Percentiles rank a stretch among this genome's conserved stretches.
Evolutionary conservation across 2,888 invertebrate genomes (phyloP).

Genomic region (Agrochola lota): DNA sequence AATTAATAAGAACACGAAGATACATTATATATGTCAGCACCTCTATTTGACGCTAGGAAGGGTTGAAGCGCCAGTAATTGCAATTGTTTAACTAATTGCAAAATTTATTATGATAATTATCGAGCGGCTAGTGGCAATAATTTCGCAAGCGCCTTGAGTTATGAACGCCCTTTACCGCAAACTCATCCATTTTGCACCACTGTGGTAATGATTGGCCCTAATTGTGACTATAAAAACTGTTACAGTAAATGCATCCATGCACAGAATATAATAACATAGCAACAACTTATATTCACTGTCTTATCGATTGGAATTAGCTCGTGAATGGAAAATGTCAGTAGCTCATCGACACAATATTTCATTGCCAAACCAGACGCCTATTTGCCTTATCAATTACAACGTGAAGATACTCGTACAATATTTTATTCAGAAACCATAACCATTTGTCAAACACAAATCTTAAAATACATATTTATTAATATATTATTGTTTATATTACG

Average conservation of each 20-base stretch:
- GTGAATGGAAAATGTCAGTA: slow-evolving; percentile 45
- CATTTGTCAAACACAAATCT: slow-evolving; percentile 44
- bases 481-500: slow-evolving; percentile 56
- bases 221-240: slow-evolving; percentile 66
- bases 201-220: slow-evolving; percentile 58
- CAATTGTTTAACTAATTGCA: slow-evolving; percentile 65
- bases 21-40: slow-evolving; percentile 53
- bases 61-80: slow-evolving; percentile 48
- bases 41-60: slow-evolving; percentile 49
- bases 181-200: slow-evolving; percentile 63
- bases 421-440: slow-evolving; percentile 30
- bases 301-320: slow-evolving; percentile 51
- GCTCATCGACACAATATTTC: slow-evolving; percentile 37
- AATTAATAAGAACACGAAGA: slow-evolving; percentile 48
- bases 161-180: slow-evolving; percentile 67
- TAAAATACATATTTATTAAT: slow-evolving; percentile 37
- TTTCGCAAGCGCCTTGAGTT: slow-evolving; percentile 66
- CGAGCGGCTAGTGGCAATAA: slow-evolving; percentile 54
- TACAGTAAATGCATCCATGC: slow-evolving; percentile 62
- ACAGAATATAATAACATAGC: slow-evolving; percentile 46
- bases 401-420: slow-evolving; percentile 25
- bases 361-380: slow-evolving; percentile 13
- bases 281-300: slow-evolving; percentile 37
- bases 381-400: slow-evolving; percentile 43
- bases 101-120: slow-evolving; percentile 69